Conservation (phyloP, 1,140 invertebrate species). For the Drosophila prosaltans region DNA sequence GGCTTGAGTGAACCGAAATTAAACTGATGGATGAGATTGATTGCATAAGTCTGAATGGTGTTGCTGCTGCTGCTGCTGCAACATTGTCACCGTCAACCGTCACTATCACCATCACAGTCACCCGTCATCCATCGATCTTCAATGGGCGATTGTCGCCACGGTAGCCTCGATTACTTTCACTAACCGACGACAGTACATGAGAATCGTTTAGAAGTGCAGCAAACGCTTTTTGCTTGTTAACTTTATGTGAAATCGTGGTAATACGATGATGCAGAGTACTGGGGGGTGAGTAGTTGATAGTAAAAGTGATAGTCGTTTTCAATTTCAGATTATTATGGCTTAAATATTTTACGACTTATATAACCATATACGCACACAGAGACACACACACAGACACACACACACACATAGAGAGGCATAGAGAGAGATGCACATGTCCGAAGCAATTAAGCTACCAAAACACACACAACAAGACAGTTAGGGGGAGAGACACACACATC, state of each 20-base stretch:
- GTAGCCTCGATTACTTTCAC: slow-evolving; percentile 55
- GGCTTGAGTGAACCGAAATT: slow-evolving; percentile 10
- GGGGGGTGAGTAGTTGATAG: slow-evolving; percentile 49
- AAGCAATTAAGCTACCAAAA: slow-evolving; percentile 75
- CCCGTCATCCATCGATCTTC: slow-evolving; percentile 32
- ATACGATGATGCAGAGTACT: background rate
- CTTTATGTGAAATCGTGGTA: slow-evolving; percentile 27
- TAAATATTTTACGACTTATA: slow-evolving; percentile 81
- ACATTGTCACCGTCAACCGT: slow-evolving; percentile 66
- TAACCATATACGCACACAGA: slow-evolving; percentile 58
- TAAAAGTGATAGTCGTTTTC: slow-evolving; percentile 82
- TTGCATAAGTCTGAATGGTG: slow-evolving; percentile 50
- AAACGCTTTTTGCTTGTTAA: slow-evolving; percentile 61
- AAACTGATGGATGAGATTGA: slow-evolving; percentile 65
- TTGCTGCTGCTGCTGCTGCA: slow-evolving; percentile 27
- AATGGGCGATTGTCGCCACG: slow-evolving; percentile 11
- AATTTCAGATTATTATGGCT: slow-evolving; percentile 79
- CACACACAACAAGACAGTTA: slow-evolving; percentile 42
- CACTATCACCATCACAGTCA: slow-evolving; percentile 56
- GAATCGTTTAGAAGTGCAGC: slow-evolving; percentile 69
- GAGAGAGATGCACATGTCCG: slow-evolving; percentile 48
- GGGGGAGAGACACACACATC: slow-evolving; percentile 6
- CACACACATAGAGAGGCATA: slow-evolving; percentile 5
- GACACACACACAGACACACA: slow-evolving; percentile 32
- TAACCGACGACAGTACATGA: slow-evolving; percentile 37